A percentile compares a stretch with the other conserved stretches of the same genome.
Evolutionary conservation across 2,797 vertebrate species (phyloP).

Genomic region (Carcharodon carcharias): DNA sequence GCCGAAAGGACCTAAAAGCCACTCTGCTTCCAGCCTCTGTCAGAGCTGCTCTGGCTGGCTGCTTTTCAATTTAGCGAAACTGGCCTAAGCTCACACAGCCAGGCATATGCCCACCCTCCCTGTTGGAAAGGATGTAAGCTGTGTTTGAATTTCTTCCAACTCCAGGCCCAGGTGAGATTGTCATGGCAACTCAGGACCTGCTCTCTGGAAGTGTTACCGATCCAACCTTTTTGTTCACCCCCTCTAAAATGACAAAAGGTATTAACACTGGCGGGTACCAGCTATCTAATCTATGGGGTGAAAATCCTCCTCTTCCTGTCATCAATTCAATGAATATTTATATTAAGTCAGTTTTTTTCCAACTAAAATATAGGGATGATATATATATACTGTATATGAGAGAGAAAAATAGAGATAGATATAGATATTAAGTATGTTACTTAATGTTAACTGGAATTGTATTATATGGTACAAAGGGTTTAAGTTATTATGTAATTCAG

Average conservation of each 20-base stretch:
- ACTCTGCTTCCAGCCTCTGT: background rate
- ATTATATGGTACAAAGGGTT: background rate
- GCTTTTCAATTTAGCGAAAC: background rate
- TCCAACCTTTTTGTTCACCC: background rate
- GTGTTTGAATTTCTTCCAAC: background rate
- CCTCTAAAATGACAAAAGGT: background rate
- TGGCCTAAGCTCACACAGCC: background rate
- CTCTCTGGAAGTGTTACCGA: background rate
- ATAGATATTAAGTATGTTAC: too few relatives aligned
- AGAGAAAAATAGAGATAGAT: background rate
- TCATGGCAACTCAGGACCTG: background rate
- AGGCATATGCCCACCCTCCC: background rate
- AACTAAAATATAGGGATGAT: background rate
- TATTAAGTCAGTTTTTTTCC: background rate
- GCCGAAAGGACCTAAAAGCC: background rate
- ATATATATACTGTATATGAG: background rate
- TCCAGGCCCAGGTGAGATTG: background rate
- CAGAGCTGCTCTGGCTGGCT: background rate
- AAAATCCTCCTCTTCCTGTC: background rate
- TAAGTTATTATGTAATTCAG: background rate
- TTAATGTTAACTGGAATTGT: background rate
- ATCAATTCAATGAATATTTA: background rate
- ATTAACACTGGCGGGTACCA: background rate
- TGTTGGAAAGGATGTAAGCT: background rate
- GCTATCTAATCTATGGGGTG: background rate